Evolutionary conservation across 2,113 vertebrate genomes (phyloP).

Genomic region (Ranitomeya variabilis): DNA sequence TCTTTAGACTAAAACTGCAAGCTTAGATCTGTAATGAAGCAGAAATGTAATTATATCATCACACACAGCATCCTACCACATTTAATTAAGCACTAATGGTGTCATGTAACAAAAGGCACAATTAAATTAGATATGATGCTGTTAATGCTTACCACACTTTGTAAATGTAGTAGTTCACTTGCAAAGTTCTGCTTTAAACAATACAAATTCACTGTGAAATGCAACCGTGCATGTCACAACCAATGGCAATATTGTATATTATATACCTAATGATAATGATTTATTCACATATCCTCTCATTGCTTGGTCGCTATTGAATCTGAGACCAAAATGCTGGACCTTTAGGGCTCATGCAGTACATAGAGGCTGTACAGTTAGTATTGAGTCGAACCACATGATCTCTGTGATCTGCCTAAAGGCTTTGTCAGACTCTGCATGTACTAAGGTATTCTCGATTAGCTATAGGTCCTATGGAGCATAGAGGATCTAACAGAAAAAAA

Average conservation of each 20-base stretch:
- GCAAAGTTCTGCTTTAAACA: background rate
- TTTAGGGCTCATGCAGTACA: too few species aligned
- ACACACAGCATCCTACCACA: slow-evolving; percentile 35
- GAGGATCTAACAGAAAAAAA: too few species aligned
- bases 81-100: slow-evolving; percentile 47
- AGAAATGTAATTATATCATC: slow-evolving; percentile 47
- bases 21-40: slow-evolving; percentile 17
- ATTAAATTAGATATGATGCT: slow-evolving; percentile 21
- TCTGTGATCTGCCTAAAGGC: too few species aligned
- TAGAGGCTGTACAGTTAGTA: too few species aligned
- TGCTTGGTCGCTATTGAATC: too few species aligned
- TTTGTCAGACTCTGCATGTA: too few species aligned
- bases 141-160: slow-evolving; percentile 2
- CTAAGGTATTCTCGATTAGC: too few species aligned
- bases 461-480: too few species aligned
- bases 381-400: too few species aligned
- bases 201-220: background rate
- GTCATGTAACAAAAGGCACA: slow-evolving; percentile 32
- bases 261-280: too few species aligned
- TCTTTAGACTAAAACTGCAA: slow-evolving; percentile 22
- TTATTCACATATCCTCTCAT: too few species aligned
- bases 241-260: background rate
- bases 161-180: background rate
- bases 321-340: too few species aligned
- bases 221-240: background rate